Evolutionary conservation across 2,113 vertebrate species (phyloP).

Genomic region (Dolichallabes microphthalmus): DNA sequence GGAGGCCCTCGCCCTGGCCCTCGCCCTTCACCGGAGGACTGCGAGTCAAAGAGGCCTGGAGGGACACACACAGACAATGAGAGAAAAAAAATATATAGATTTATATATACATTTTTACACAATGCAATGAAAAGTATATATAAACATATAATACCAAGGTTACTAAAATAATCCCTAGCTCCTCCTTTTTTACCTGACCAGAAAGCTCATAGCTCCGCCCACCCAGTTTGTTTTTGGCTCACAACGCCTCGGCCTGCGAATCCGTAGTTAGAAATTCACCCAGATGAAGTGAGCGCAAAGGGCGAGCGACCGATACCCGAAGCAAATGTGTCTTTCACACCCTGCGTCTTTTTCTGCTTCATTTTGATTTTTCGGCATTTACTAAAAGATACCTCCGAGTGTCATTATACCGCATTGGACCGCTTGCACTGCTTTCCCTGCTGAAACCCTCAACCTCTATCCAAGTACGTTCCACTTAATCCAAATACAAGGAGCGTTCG

Average conservation of each 20-base stretch:
- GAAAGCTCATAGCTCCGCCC: neutral
- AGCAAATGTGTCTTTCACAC: neutral
- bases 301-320: neutral
- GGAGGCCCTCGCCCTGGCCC: conserved; percentile 76
- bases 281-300: neutral
- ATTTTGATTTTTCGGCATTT: neutral
- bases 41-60: conserved; percentile 83
- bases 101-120: neutral
- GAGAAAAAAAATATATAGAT: too few relatives aligned
- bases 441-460: neutral
- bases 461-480: neutral
- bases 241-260: neutral
- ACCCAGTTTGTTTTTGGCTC: neutral
- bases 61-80: neutral
- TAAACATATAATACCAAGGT: neutral
- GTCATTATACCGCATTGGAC: neutral
- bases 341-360: neutral
- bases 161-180: neutral
- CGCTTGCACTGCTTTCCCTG: neutral
- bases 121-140: too few relatives aligned
- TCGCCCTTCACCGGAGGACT: conserved; percentile 78
- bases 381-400: neutral
- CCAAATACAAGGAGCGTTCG: too few relatives aligned
- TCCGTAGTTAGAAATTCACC: neutral
- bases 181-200: neutral